Base-by-base conservation (phyloP, 2,113 vertebrate genomes). In the Ochotona princeps region DNA sequence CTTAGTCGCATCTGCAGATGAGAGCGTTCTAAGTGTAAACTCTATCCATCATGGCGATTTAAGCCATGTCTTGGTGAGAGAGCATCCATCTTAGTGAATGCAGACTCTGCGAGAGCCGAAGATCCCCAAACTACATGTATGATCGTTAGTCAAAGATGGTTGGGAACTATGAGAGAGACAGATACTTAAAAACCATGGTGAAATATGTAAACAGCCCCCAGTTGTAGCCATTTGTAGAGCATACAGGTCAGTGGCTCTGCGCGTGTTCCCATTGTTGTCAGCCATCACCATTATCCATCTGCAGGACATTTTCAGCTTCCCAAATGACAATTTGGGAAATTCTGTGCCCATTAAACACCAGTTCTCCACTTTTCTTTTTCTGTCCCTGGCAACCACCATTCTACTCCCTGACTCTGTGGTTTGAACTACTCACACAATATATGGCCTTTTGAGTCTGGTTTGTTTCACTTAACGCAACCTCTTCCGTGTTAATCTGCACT, bases 371-470 rank as follows among this genome's bases (percentile, higher is more conserved):
- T 44, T 44, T 5, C 23, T 66, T 17, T 8, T 2, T 1, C 14
- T 4, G 25, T 0, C 51, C 57, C 65, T 35, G 21, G 21, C 32
- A 49, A 3, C 8, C 13, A 28, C 28, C 26, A 5, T 61, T 85
- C 18, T 5, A 8, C 4, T 23, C 26, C 60, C 15, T 7, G 57
- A 51, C 14, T 63, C 38, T 38, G 2, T 21, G 49, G 67, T 51
- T 18, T 11, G 35, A 30, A 57, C 7, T 17, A 1, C 57, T 2
- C 10, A 2, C 4, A 3, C 10, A 7, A 13, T 47, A 3, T 79
- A 47, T 11, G 13, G 4, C 47, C 57, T 54, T 86, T 10, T 0
- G 1, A 8, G 7, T 57, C 84, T 73, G 8, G 10, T 47, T 89
- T 73, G 8, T 51, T 73, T 84, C 23, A 14, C 8, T 5, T 23